Conservation (phyloP, 2,888 invertebrate genomes). For the Scotopteryx bipunctaria region DNA sequence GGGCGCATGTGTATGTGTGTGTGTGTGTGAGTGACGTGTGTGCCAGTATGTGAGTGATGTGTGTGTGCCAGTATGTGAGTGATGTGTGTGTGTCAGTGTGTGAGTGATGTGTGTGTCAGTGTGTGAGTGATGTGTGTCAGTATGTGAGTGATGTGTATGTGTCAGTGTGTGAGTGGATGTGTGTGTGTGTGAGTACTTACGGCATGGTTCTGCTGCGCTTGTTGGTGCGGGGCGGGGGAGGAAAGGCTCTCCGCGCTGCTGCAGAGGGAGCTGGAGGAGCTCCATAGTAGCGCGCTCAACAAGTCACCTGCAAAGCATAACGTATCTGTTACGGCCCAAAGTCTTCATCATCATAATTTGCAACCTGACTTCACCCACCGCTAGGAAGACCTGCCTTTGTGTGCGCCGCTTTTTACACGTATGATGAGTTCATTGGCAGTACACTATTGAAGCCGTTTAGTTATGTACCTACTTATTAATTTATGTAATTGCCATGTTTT, state of each 20-base stretch:
- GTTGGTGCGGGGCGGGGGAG: conserved; percentile 60
- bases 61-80: background rate
- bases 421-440: too few relatives aligned
- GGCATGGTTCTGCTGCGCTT: conserved; percentile 58
- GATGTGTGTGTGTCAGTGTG: background rate
- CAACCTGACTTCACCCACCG: too few relatives aligned
- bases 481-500: too few relatives aligned
- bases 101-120: too few relatives aligned
- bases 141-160: background rate
- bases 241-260: conserved; percentile 77
- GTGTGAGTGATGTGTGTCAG: too few relatives aligned
- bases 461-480: too few relatives aligned
- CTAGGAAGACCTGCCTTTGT: too few relatives aligned
- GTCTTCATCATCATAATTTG: too few relatives aligned
- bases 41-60: too few relatives aligned
- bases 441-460: too few relatives aligned
- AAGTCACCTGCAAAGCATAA: conserved; percentile 77
- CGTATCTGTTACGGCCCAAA: too few relatives aligned
- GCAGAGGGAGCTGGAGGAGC: conserved; percentile 67
- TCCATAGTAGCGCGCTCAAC: conserved; percentile 79
- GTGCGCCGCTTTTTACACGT: too few relatives aligned
- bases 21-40: background rate
- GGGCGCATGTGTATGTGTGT: background rate
- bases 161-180: background rate
- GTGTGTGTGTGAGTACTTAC: conserved; percentile 43